Conservation (phyloP, 2,888 invertebrate species). For the Noctua janthe region DNA sequence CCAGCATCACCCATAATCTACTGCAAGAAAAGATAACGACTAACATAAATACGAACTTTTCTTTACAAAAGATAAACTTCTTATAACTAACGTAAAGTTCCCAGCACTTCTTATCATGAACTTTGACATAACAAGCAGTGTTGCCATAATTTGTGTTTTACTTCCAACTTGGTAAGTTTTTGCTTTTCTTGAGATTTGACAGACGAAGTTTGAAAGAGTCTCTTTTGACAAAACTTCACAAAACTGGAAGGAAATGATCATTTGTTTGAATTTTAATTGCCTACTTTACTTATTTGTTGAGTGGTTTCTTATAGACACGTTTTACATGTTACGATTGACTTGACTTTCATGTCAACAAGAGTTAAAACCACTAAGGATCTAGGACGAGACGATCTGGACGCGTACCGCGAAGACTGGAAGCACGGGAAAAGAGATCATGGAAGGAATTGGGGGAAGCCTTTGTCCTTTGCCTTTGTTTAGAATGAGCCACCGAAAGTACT, state of each 20-base stretch:
- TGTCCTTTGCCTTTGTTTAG: too few species aligned
- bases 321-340: neutral
- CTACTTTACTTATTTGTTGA: neutral
- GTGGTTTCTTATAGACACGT: neutral
- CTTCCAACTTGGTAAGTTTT: constrained; percentile 23
- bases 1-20: neutral
- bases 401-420: too few species aligned
- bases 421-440: too few species aligned
- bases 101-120: constrained; percentile 49
- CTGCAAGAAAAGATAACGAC: constrained; percentile 28
- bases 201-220: constrained; percentile 11
- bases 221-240: constrained; percentile 13
- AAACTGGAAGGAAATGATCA: neutral
- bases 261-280: constrained; percentile 26
- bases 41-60: constrained; percentile 27
- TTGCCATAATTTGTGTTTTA: constrained; percentile 48
- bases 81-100: constrained; percentile 26
- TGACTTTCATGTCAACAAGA: neutral
- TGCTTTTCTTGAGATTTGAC: constrained; percentile 33
- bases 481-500: neutral
- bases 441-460: too few species aligned
- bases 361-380: neutral
- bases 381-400: neutral
- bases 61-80: constrained; percentile 25
- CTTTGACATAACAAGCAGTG: constrained; percentile 46